Conservation (phyloP, 2,888 invertebrate genomes). For the Rhorus exstirpatorius region DNA sequence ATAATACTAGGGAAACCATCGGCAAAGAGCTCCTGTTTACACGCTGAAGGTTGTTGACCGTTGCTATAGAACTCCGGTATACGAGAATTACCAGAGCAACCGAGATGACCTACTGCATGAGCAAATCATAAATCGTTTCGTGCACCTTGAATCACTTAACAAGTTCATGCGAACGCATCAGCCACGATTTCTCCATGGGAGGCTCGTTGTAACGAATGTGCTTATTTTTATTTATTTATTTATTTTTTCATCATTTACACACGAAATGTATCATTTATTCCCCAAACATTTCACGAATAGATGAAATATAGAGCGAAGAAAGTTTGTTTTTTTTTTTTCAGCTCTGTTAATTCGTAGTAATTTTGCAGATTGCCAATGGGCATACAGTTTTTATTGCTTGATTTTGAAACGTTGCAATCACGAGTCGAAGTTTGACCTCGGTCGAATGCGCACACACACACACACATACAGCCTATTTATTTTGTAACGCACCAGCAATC, state of each 20-base stretch:
- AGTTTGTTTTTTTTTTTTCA: background rate
- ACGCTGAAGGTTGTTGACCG: slow-evolving; percentile 63
- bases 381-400: no score
- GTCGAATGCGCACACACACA: no score
- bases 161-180: background rate
- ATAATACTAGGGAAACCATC: slow-evolving; percentile 41
- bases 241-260: no score
- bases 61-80: slow-evolving; percentile 46
- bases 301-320: background rate
- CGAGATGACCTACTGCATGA: background rate
- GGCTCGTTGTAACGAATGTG: background rate
- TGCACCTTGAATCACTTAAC: background rate
- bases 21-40: slow-evolving; percentile 47
- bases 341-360: no score
- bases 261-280: background rate
- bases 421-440: no score
- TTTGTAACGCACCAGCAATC: no score
- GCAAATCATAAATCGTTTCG: background rate
- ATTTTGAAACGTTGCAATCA: no score
- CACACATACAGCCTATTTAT: no score
- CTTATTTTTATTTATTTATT: background rate
- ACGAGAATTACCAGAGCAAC: background rate
- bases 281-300: background rate
- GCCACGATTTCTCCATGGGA: background rate
- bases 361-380: no score